Evolutionary conservation across 2,888 invertebrate species (phyloP).

Genomic region (Drosophila flavopinicola): DNA sequence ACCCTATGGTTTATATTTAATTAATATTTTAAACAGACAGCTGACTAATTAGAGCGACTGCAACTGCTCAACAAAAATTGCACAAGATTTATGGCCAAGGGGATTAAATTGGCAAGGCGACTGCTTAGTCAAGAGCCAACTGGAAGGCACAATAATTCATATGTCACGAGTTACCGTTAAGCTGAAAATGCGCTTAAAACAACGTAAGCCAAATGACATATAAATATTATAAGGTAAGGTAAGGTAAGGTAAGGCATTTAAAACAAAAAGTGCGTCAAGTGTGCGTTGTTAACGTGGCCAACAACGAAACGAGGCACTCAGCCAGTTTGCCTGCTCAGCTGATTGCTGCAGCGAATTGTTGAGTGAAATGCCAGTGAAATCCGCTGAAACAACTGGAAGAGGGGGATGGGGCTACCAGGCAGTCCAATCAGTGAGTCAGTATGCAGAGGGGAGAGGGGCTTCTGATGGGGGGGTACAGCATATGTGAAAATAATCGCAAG

Average conservation of each 20-base stretch:
- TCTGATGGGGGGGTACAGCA: conserved; percentile 8
- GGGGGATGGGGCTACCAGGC: too few relatives aligned
- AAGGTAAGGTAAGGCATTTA: conserved; percentile 45
- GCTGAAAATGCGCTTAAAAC: conserved; percentile 76
- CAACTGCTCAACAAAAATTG: background rate
- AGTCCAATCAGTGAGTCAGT: conserved; percentile 21
- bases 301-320: conserved; percentile 54
- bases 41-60: conserved; percentile 24
- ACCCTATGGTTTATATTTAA: too few relatives aligned
- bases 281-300: conserved; percentile 36
- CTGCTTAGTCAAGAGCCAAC: conserved; percentile 23
- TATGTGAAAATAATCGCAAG: conserved; percentile 79
- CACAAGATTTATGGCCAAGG: conserved; percentile 31
- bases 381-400: conserved; percentile 28
- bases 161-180: conserved; percentile 70
- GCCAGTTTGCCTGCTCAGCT: conserved; percentile 40
- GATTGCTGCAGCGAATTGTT: conserved; percentile 64
- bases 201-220: conserved; percentile 35
- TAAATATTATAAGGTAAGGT: background rate
- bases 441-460: background rate
- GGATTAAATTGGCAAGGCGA: conserved; percentile 17
- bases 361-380: conserved; percentile 69
- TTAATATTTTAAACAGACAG: too few relatives aligned
- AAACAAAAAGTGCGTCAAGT: conserved; percentile 67
- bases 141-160: conserved; percentile 69